A percentile compares a stretch with the other conserved stretches of the same genome.
These are phyloP conservation scores for Fabriciana adippe DNA, from an alignment of 2,888 invertebrate species.

Conservation along the genomic window DNA sequence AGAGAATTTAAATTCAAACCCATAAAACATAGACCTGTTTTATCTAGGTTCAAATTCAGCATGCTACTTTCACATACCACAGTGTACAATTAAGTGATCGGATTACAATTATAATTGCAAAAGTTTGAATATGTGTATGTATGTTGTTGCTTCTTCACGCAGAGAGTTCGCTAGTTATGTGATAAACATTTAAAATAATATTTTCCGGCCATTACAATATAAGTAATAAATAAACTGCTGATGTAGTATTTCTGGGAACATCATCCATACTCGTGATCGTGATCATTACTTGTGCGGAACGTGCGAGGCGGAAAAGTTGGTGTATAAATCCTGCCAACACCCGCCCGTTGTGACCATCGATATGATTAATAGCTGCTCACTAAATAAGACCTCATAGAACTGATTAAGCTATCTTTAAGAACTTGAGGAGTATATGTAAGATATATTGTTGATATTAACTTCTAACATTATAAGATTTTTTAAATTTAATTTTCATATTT, in stretches of 20 bases:
- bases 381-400: slow-evolving; percentile 39
- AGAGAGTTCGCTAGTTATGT: too few species aligned
- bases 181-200: neutral
- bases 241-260: slow-evolving; percentile 29
- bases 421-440: slow-evolving; percentile 14
- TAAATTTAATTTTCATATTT: too few species aligned
- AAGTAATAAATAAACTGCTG: slow-evolving; percentile 30
- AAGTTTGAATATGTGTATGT: too few species aligned
- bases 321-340: slow-evolving; percentile 67
- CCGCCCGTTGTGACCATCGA: slow-evolving; percentile 61
- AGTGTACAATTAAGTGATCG: too few species aligned
- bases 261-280: slow-evolving; percentile 59
- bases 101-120: too few species aligned
- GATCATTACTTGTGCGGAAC: slow-evolving; percentile 62
- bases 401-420: slow-evolving; percentile 35
- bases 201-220: neutral
- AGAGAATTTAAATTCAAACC: too few species aligned
- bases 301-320: slow-evolving; percentile 64
- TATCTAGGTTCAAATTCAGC: too few species aligned
- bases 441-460: neutral
- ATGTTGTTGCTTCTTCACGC: too few species aligned
- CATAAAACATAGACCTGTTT: too few species aligned
- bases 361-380: slow-evolving; percentile 64
- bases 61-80: too few species aligned
- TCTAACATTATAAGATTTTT: too few species aligned